Evolutionary conservation across 2,113 vertebrate genomes (phyloP).

Genomic region (Clupea harengus): DNA sequence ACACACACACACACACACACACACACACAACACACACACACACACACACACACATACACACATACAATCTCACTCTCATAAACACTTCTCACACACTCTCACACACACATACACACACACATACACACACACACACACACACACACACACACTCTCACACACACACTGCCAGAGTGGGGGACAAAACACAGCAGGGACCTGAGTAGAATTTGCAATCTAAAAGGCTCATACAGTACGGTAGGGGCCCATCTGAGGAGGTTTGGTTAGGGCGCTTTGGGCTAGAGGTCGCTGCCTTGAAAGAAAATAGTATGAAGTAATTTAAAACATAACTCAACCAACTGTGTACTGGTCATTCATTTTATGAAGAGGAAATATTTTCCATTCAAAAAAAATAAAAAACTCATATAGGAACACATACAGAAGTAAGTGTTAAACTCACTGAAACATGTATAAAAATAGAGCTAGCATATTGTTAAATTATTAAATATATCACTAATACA

Average conservation of each 20-base stretch:
- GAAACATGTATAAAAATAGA: not conserved
- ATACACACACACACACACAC: not conserved
- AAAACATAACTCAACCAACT: not conserved
- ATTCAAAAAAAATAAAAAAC: not conserved
- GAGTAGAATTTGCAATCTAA: not conserved
- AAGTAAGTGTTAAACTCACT: not conserved
- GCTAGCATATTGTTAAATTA: not conserved
- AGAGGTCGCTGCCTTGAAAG: not conserved
- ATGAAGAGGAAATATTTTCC: not conserved
- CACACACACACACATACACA: constrained; percentile 12
- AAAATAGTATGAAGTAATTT: not conserved
- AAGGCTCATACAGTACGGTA: not conserved
- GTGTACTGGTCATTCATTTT: not conserved
- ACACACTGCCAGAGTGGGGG: not conserved
- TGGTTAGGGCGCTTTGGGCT: not conserved
- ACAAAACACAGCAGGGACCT: not conserved
- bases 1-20: not conserved
- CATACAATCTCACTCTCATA: not conserved
- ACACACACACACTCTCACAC: not conserved
- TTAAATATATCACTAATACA: not conserved
- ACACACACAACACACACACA: not conserved
- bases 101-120: not conserved
- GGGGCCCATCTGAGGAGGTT: not conserved
- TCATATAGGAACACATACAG: too few relatives aligned
- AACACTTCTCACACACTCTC: not conserved